phyloP scores from a whole-genome alignment of 2,113 vertebrate genomes.

The Ornithorhynchus anatinus region DNA sequence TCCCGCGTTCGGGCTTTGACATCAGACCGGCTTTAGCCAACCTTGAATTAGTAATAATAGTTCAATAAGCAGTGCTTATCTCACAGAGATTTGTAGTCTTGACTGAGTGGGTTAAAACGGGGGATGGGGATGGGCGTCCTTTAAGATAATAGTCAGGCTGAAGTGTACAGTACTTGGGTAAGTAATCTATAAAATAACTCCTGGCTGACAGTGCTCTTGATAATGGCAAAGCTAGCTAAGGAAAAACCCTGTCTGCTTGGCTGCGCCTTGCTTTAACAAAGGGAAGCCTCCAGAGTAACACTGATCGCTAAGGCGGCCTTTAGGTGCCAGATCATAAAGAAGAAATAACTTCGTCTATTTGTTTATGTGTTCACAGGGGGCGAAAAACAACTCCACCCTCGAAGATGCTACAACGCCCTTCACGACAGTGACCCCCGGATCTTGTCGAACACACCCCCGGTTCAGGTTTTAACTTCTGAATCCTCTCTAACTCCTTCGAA shows the following conservation, averaged over 20 bases:
- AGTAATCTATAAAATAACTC: constrained; percentile 22
- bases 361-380: neutral
- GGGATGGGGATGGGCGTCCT: constrained; percentile 7
- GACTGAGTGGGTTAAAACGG: neutral
- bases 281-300: constrained; percentile 50
- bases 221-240: constrained; percentile 34
- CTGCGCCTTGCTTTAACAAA: constrained; percentile 65
- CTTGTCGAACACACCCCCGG: constrained; percentile 12
- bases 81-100: neutral
- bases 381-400: neutral
- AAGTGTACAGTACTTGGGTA: neutral
- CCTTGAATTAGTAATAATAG: neutral
- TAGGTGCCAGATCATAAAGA: constrained; percentile 47
- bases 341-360: constrained; percentile 46
- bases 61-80: neutral
- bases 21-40: neutral
- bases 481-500: constrained; percentile 36
- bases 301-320: constrained; percentile 44
- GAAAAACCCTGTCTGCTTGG: constrained; percentile 35
- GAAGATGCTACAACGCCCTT: neutral
- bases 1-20: constrained; percentile 1
- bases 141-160: neutral
- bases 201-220: constrained; percentile 25
- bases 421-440: neutral
- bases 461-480: constrained; percentile 40